Evolutionary conservation across 2,888 invertebrate genomes (phyloP).

Genomic region (Trisateles emortualis): DNA sequence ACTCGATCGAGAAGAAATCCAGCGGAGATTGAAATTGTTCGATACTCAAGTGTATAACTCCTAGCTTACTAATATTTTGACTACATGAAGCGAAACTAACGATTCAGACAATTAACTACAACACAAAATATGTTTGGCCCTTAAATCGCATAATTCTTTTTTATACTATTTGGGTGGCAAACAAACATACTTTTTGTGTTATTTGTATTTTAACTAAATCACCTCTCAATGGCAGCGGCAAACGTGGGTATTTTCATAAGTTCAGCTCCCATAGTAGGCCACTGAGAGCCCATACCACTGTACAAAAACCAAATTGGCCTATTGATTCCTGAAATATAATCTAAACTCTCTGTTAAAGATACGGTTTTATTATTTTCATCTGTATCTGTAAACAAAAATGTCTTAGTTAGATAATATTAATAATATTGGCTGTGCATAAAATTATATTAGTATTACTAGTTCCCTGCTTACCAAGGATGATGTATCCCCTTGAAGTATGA

Average conservation of each 20-base stretch:
- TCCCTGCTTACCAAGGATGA: slow-evolving; percentile 68
- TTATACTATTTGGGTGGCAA: too few species aligned
- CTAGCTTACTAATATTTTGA: too few species aligned
- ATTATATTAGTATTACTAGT: neutral
- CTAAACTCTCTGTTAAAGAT: slow-evolving; percentile 37
- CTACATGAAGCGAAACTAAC: too few species aligned
- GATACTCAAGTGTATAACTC: too few species aligned
- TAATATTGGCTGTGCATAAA: neutral
- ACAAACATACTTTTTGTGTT: too few species aligned
- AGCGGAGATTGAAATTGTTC: too few species aligned
- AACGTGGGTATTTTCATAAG: slow-evolving; percentile 87
- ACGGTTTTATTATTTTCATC: slow-evolving; percentile 48
- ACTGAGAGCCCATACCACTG: slow-evolving; percentile 86
- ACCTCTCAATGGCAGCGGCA: slow-evolving; percentile 75
- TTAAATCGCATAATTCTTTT: too few species aligned
- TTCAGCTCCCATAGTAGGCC: slow-evolving; percentile 88
- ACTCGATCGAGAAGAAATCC: too few species aligned
- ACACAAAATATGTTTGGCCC: too few species aligned
- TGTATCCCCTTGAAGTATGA: slow-evolving; percentile 89
- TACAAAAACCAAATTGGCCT: slow-evolving; percentile 88
- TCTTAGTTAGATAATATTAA: neutral
- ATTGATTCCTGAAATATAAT: slow-evolving; percentile 46
- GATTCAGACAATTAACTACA: too few species aligned
- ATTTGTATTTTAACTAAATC: neutral
- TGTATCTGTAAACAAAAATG: slow-evolving; percentile 35